phyloP scores from a whole-genome alignment of 1,140 invertebrate genomes.

The Cherax quadricarinatus region DNA sequence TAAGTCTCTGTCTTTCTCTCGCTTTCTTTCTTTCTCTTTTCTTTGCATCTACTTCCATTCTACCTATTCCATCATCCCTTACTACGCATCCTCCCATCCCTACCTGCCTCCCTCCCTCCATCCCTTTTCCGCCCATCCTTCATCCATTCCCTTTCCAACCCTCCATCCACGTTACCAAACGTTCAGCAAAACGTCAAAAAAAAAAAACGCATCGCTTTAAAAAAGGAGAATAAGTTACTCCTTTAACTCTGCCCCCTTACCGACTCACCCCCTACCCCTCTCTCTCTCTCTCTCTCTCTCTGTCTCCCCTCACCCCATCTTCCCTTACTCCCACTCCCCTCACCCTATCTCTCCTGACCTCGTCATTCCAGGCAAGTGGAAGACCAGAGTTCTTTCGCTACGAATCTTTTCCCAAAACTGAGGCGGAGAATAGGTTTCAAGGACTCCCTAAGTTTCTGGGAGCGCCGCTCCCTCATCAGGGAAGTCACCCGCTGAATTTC shows the following conservation, averaged over 20 bases:
- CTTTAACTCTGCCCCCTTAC: too few species aligned
- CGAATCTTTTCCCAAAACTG: conserved; percentile 64
- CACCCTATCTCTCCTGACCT: not conserved
- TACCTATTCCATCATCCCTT: not conserved
- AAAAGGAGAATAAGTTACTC: too few species aligned
- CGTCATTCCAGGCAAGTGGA: conserved; percentile 56
- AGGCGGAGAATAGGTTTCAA: conserved; percentile 63
- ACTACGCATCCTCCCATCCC: too few species aligned
- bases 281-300: not conserved
- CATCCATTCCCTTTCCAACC: not conserved
- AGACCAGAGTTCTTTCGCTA: conserved; percentile 45
- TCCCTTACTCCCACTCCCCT: not conserved
- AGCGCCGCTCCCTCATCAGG: conserved; percentile 58
- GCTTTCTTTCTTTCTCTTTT: not conserved
- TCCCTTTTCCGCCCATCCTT: too few species aligned
- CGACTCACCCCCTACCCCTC: not conserved
- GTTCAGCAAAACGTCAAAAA: too few species aligned
- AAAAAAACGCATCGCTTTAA: too few species aligned
- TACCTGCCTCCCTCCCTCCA: too few species aligned
- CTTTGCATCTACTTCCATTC: not conserved
- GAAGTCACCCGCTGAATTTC: conserved; percentile 36
- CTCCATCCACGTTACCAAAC: too few species aligned
- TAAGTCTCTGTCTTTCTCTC: too few species aligned
- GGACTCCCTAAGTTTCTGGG: conserved; percentile 56
- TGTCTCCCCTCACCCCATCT: not conserved